Evolutionary conservation across 2,113 vertebrate genomes (phyloP), one percentile per base, ranked within the genome.

Genomic region (Aphyosemion australe): DNA sequence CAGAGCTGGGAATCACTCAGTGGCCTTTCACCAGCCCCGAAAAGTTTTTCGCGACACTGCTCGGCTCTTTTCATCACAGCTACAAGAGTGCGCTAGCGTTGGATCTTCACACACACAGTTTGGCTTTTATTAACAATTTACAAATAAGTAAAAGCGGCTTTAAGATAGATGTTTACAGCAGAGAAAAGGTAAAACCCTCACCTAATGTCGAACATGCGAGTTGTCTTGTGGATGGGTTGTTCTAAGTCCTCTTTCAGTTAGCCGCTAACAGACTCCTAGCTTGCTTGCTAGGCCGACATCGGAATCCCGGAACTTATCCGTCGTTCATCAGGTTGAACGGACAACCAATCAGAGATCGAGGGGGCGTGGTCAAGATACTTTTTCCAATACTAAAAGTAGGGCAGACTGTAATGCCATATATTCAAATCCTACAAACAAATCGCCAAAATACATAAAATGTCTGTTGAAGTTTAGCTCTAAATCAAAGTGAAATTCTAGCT

Each of bases 301-400:
- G 84, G 87, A 91, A 90, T 88, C 87, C 90, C 87, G 90, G 90
- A 91, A 91, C 39, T 79, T 20, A n/a, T 47, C 34, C 8, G 54
- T 62, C 34, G 62, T 61, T 39, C 43, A 77, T 72, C 86, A 88
- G 80, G 73, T 91, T 85, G 77, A 31, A 39, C 0, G 34, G 42
- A 1, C 58, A 79, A 26, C 90, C 88, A 90, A 88, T 90, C 83
- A 88, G 76, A 74, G 49, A 1, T 0, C 2, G 37, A 34, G 19
- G 16, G 8, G 76, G 85, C 4, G 82, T 61, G 72, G 69, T 2
- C 50, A 8, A 10, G 34, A 10, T 1, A 37, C 34, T 8, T 4
- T 37, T 32, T n/a, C n/a, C n/a, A n/a, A n/a, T n/a, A n/a, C n/a
- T n/a, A n/a, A n/a, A n/a, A n/a, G 26, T 26, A 4, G 9, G 34